A percentile compares a stretch with the other conserved stretches of the same genome.
Evolutionary conservation across 2,113 vertebrate species (phyloP).

Genomic region (Passer montanus): DNA sequence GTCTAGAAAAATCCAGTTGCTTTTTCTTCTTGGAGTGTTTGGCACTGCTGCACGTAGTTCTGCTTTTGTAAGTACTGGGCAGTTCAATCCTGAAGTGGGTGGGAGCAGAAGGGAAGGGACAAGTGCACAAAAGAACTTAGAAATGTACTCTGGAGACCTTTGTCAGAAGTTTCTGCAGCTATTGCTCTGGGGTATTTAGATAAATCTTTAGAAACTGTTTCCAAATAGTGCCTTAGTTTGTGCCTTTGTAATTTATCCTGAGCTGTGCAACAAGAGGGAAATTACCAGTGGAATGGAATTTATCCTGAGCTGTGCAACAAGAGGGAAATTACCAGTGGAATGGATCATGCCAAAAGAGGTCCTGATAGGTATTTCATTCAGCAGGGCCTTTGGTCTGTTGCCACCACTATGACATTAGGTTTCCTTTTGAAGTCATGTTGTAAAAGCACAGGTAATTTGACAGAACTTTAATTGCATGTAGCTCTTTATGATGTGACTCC

Average conservation of each 20-base stretch:
- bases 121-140: neutral
- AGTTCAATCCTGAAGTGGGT: neutral
- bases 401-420: neutral
- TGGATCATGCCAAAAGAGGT: neutral
- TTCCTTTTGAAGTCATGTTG: neutral
- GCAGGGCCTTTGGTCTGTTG: neutral
- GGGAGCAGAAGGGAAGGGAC: neutral
- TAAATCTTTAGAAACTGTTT: neutral
- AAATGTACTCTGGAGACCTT: neutral
- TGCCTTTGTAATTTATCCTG: neutral
- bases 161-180: neutral
- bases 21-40: neutral
- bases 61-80: neutral
- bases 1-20: neutral
- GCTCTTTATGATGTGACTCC: neutral
- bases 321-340: neutral
- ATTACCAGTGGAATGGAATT: too few species aligned
- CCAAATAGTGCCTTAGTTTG: neutral
- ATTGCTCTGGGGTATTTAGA: neutral
- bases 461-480: neutral
- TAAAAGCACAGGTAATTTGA: neutral
- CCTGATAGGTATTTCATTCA: neutral
- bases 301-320: neutral
- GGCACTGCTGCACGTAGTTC: rapidly evolving
- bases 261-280: too few species aligned